A percentile compares a stretch with the other conserved stretches of the same genome.
phyloP scores from a whole-genome alignment of 2,113 vertebrate species.

The Lota lota region DNA sequence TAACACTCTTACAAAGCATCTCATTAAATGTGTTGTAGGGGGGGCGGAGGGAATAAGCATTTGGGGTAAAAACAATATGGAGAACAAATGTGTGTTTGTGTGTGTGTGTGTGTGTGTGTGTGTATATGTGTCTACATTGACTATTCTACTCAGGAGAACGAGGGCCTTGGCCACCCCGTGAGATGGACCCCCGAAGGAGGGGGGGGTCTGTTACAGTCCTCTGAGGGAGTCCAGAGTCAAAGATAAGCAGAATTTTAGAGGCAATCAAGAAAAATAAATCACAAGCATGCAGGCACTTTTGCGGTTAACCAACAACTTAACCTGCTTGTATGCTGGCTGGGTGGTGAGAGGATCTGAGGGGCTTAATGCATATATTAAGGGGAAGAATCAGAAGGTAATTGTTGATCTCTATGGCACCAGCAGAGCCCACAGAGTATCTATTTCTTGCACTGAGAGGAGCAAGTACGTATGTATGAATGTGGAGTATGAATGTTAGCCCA shows the following conservation, averaged over 20 bases:
- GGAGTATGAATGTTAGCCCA: too few species aligned
- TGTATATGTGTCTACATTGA: neutral
- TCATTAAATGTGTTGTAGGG: constrained; percentile 92
- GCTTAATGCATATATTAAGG: too few species aligned
- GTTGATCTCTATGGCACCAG: too few species aligned
- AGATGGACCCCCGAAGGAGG: constrained; percentile 77
- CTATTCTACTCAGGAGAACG: constrained; percentile 75
- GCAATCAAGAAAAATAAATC: constrained; percentile 91
- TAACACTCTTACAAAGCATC: constrained; percentile 96
- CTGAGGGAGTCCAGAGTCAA: constrained; percentile 85
- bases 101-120: neutral
- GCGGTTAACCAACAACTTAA: constrained; percentile 74
- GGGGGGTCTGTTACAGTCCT: constrained; percentile 89
- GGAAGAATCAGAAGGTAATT: too few species aligned
- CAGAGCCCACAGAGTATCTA: too few species aligned
- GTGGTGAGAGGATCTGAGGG: too few species aligned
- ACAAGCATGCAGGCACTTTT: constrained; percentile 56
- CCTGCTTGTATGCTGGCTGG: constrained; percentile 40
- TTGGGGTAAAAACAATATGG: constrained; percentile 54
- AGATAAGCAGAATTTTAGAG: constrained; percentile 99
- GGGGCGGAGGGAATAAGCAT: constrained; percentile 73
- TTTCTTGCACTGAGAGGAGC: too few species aligned
- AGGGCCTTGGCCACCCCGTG: constrained; percentile 88
- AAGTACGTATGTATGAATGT: too few species aligned
- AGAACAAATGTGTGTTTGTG: neutral